Evolutionary conservation across 2,113 vertebrate genomes (phyloP).

Genomic region (Neolamprologus ventralis): DNA sequence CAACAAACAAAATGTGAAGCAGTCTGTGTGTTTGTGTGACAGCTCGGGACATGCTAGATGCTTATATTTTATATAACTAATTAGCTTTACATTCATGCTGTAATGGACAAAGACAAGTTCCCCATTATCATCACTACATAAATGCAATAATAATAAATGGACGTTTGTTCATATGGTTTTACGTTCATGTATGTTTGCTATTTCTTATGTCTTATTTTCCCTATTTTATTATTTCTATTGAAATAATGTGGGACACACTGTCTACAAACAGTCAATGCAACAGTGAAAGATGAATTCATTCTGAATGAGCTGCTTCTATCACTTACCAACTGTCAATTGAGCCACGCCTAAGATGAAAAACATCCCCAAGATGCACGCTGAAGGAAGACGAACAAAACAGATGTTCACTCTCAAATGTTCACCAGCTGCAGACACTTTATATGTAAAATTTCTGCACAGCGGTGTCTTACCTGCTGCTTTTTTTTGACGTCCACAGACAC

Average conservation of each 20-base stretch:
- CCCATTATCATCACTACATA: neutral
- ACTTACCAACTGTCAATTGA: neutral
- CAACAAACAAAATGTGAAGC: neutral
- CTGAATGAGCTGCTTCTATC: neutral
- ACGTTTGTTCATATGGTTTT: neutral
- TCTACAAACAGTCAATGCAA: neutral
- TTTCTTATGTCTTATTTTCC: neutral
- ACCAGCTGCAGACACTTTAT: neutral
- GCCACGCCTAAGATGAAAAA: neutral
- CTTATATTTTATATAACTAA: neutral
- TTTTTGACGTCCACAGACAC: neutral
- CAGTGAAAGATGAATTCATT: fast-evolving
- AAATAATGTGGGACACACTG: neutral
- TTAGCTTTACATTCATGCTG: neutral
- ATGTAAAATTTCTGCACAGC: neutral
- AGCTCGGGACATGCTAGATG: neutral
- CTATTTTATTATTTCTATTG: neutral
- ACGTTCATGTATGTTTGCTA: neutral
- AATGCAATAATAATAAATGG: neutral
- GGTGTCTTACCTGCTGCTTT: neutral
- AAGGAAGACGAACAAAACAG: neutral
- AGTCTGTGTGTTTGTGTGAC: neutral
- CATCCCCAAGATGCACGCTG: neutral
- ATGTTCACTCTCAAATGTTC: neutral
- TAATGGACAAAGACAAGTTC: neutral